Evolutionary conservation across 2,797 vertebrate species (phyloP).

Genomic region (Pyrocephalus nanus): DNA sequence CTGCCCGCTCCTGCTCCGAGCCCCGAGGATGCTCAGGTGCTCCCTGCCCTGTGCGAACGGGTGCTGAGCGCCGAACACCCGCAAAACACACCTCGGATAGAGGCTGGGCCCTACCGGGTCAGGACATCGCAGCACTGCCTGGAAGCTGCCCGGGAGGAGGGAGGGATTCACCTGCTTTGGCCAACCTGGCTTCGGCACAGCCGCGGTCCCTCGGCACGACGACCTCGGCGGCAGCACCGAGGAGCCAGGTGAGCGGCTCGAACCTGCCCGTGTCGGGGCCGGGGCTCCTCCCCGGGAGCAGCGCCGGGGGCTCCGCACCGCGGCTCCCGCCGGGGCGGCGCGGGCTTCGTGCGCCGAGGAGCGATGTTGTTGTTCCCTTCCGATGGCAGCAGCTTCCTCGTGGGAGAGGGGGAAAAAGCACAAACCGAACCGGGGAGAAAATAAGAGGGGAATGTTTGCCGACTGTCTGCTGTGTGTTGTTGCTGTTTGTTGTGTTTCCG

Average conservation of each 20-base stretch:
- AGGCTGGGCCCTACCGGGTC: background rate
- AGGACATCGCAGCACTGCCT: background rate
- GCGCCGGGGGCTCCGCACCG: fast-evolving
- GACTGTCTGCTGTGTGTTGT: conserved; percentile 48
- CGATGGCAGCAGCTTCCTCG: conserved; percentile 27
- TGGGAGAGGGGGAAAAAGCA: conserved; percentile 54
- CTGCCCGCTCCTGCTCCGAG: background rate
- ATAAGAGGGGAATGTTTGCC: conserved; percentile 64
- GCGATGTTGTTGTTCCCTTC: background rate
- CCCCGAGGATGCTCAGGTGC: background rate
- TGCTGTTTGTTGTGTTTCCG: conserved; percentile 60
- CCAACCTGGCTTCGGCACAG: background rate
- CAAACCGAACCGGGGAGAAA: conserved; percentile 18
- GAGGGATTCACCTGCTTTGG: background rate
- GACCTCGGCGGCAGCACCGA: background rate
- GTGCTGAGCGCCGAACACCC: background rate
- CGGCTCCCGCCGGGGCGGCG: background rate
- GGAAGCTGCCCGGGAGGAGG: background rate
- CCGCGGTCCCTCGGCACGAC: fast-evolving
- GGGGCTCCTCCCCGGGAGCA: background rate
- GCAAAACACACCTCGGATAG: fast-evolving
- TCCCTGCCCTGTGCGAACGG: background rate
- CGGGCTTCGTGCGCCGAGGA: fast-evolving
- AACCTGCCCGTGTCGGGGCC: fast-evolving
- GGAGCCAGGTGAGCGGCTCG: background rate